Evolutionary conservation across 2,113 vertebrate genomes (phyloP).

Genomic region (Micromys minutus): DNA sequence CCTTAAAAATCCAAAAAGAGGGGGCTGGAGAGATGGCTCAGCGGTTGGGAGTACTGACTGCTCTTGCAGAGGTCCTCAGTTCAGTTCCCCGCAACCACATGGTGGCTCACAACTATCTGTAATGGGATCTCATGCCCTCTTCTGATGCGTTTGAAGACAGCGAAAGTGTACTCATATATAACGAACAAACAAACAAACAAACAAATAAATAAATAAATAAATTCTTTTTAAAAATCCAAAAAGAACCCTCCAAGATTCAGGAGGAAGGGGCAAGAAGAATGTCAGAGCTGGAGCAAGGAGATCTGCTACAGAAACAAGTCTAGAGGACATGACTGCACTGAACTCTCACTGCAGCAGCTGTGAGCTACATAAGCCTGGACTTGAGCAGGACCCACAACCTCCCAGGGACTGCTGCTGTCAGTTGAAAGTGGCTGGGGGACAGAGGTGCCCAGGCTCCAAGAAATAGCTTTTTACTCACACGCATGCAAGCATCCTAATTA

Average conservation of each 20-base stretch:
- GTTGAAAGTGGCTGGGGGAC: not conserved
- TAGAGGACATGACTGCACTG: not conserved
- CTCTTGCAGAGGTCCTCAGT: no score
- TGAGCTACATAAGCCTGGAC: not conserved
- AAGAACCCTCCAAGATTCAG: not conserved
- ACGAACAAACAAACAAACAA: no score
- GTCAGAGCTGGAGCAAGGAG: not conserved
- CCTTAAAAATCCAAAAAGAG: slow-evolving; percentile 20
- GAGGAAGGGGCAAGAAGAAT: not conserved
- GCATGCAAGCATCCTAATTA: not conserved
- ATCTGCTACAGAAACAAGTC: not conserved
- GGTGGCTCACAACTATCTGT: no score
- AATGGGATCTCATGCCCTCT: no score
- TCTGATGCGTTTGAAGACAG: no score
- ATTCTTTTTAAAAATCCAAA: slow-evolving; percentile 38
- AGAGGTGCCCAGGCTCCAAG: not conserved
- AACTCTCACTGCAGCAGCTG: not conserved
- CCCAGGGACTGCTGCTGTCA: no score
- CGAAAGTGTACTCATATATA: no score
- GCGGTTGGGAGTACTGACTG: no score
- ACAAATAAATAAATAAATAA: no score
- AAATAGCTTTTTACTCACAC: not conserved
- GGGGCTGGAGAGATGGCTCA: no score
- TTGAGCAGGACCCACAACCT: not conserved
- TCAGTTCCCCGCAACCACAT: no score